phyloP scores from a whole-genome alignment of 2,888 invertebrate species.

The Eristalis intricaria region DNA sequence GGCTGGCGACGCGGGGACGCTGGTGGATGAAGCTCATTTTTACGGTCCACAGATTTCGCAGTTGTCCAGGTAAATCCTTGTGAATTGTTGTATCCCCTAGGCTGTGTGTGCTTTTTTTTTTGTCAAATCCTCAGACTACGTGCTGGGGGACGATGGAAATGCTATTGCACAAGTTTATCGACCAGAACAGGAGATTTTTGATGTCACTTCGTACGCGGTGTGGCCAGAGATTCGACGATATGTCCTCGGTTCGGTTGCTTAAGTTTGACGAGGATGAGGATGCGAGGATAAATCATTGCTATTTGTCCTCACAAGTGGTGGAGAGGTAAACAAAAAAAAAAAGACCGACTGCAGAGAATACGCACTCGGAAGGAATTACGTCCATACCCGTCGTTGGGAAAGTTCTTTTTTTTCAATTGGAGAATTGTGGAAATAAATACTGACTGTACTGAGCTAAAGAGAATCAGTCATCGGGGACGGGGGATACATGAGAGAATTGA shows the following conservation, averaged over 20 bases:
- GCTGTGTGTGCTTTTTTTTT: neutral
- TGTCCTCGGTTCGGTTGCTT: neutral
- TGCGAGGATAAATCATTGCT: neutral
- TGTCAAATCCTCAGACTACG: too few relatives aligned
- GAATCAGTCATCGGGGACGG: neutral
- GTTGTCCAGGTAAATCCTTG: constrained; percentile 29
- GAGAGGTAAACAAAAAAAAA: neutral
- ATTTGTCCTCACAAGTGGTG: neutral
- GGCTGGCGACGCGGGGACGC: neutral
- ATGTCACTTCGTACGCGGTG: neutral
- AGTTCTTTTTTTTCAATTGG: neutral
- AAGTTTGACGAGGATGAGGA: neutral
- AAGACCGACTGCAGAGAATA: neutral
- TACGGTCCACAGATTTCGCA: constrained; percentile 43
- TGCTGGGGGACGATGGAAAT: neutral
- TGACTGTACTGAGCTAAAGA: too few relatives aligned
- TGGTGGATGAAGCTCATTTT: constrained; percentile 45
- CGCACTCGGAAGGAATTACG: neutral
- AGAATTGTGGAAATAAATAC: neutral
- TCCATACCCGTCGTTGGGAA: neutral
- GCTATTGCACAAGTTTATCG: constrained; percentile 21
- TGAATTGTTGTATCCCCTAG: constrained; percentile 2
- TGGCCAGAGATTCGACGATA: neutral
- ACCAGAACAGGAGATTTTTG: constrained; percentile 25
- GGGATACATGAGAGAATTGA: too few relatives aligned